Percentiles rank a stretch among this genome's conserved stretches.
These are phyloP conservation scores for Chionomys nivalis DNA, from an alignment of 2,113 vertebrate genomes.

Conservation along the genomic window DNA sequence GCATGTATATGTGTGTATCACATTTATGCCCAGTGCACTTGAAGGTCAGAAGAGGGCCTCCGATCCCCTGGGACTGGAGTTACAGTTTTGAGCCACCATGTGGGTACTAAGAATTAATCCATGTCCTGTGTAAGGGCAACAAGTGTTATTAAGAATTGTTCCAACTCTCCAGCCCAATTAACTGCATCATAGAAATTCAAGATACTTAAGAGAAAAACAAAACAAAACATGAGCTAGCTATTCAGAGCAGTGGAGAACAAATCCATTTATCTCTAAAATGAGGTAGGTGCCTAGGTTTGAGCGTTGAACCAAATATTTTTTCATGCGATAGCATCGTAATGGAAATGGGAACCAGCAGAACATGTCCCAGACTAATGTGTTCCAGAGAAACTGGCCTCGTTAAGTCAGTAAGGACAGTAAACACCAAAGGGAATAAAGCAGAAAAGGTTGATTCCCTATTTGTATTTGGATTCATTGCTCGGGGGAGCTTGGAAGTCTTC, in stretches of 20 bases:
- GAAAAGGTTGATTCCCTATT: neutral
- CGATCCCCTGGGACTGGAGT: neutral
- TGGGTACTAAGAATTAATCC: neutral
- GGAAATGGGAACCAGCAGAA: neutral
- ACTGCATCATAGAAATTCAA: neutral
- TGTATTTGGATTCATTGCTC: neutral
- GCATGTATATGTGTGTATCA: neutral
- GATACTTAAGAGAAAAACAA: slow-evolving; percentile 4
- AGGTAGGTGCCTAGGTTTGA: neutral
- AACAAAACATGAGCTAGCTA: neutral
- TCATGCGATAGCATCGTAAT: neutral
- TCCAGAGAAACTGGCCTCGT: neutral
- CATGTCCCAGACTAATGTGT: neutral
- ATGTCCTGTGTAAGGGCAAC: neutral
- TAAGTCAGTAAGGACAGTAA: neutral
- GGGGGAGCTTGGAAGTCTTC: neutral
- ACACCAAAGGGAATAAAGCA: neutral
- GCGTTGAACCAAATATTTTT: neutral
- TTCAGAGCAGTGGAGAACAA: neutral
- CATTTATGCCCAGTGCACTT: neutral
- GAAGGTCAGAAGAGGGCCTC: neutral
- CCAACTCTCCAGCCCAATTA: neutral
- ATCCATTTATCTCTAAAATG: neutral
- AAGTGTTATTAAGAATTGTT: neutral
- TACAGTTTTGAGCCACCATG: neutral